Evolutionary conservation across 1,140 invertebrate genomes (phyloP).

Genomic region (Pristionchus pacificus): DNA sequence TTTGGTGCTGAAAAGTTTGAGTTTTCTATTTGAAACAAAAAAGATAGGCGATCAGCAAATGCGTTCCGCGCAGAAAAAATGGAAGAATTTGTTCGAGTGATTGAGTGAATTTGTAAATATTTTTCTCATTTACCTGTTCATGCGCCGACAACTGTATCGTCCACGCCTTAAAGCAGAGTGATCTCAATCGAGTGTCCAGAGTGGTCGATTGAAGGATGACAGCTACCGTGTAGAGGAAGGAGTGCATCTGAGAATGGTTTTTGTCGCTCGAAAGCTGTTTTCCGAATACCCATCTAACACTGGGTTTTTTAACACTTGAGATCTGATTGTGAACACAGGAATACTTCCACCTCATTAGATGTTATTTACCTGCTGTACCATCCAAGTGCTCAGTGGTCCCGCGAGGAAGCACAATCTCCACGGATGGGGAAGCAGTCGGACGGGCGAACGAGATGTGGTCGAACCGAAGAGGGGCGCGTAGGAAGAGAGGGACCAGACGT

Average conservation of each 20-base stretch:
- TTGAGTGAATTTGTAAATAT: neutral
- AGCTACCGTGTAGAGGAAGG: constrained; percentile 47
- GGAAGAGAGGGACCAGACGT: constrained; percentile 42
- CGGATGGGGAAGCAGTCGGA: constrained; percentile 48
- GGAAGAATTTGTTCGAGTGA: too few species aligned
- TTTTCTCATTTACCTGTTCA: constrained; percentile 47
- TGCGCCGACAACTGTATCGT: constrained; percentile 55
- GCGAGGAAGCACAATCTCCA: constrained; percentile 50
- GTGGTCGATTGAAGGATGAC: constrained; percentile 48
- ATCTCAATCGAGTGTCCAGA: constrained; percentile 44
- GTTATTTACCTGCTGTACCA: constrained; percentile 4
- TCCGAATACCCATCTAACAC: too few species aligned
- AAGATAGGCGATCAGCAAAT: too few species aligned
- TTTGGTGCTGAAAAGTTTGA: too few species aligned
- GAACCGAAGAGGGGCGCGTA: constrained; percentile 23
- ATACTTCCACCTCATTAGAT: neutral
- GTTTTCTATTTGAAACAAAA: too few species aligned
- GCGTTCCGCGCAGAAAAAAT: constrained; percentile 13
- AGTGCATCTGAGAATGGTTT: constrained; percentile 49
- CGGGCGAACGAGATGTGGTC: neutral
- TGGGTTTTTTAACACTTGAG: too few species aligned
- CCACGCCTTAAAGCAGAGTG: constrained; percentile 52
- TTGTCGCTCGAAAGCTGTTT: neutral
- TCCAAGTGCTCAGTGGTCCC: constrained; percentile 34
- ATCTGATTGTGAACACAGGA: too few species aligned